phyloP scores from a whole-genome alignment of 2,113 vertebrate genomes.

The Gasterosteus nipponicus region DNA sequence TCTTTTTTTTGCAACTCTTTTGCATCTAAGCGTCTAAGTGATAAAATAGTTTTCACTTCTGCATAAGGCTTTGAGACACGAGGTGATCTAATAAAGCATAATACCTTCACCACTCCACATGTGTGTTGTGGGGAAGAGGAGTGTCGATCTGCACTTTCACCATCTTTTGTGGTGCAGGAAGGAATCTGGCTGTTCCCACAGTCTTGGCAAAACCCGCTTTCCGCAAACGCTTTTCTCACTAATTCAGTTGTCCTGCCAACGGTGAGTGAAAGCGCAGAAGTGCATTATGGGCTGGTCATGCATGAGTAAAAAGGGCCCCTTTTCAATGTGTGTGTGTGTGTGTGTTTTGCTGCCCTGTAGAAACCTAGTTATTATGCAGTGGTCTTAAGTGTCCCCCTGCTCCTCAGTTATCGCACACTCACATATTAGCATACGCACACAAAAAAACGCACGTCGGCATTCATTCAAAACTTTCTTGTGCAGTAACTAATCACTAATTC shows the following conservation, averaged over 20 bases:
- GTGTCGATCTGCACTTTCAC: slow-evolving; percentile 60
- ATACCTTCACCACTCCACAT: slow-evolving; percentile 26
- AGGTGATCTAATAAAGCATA: slow-evolving; percentile 38
- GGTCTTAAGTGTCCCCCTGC: slow-evolving; percentile 54
- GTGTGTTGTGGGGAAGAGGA: slow-evolving; percentile 41
- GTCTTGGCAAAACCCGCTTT: slow-evolving; percentile 72
- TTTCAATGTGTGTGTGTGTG: slow-evolving; percentile 44
- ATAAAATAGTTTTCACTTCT: slow-evolving; percentile 18
- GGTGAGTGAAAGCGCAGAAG: slow-evolving; percentile 73
- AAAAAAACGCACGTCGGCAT: slow-evolving; percentile 36
- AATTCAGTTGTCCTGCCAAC: slow-evolving; percentile 84
- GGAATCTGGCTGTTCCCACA: slow-evolving; percentile 74
- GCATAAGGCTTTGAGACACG: slow-evolving; percentile 14
- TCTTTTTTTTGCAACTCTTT: slow-evolving; percentile 9
- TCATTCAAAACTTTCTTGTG: slow-evolving; percentile 58
- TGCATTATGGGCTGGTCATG: slow-evolving; percentile 82
- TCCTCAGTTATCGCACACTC: slow-evolving; percentile 32
- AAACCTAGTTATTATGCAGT: slow-evolving; percentile 61
- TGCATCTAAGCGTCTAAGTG: not conserved
- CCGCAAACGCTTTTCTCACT: slow-evolving; percentile 70
- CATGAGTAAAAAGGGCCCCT: slow-evolving; percentile 79
- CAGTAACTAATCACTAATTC: slow-evolving; percentile 13
- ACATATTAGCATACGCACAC: slow-evolving; percentile 14
- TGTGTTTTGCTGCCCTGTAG: slow-evolving; percentile 43
- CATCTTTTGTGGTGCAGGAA: slow-evolving; percentile 62